These are phyloP conservation scores for Crenuchus spilurus DNA, from an alignment of 2,797 vertebrate species.

Conservation along the genomic window DNA sequence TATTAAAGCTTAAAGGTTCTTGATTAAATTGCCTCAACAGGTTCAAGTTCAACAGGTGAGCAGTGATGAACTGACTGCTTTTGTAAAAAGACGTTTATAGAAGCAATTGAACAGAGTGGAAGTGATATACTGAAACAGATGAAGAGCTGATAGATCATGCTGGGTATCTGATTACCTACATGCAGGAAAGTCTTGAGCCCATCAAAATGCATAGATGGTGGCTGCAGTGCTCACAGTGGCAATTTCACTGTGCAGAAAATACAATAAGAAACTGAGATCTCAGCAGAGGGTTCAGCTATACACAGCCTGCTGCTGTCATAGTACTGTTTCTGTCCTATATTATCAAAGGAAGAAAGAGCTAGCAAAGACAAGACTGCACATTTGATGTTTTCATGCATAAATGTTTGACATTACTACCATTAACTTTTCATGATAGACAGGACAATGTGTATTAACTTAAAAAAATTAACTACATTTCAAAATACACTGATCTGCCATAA, in stretches of 20 bases:
- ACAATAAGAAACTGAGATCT: not conserved
- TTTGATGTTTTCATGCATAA: no score
- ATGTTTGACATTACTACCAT: no score
- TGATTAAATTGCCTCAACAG: no score
- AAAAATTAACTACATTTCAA: no score
- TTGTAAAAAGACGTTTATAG: not conserved
- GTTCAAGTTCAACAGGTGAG: not conserved
- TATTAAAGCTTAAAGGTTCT: no score
- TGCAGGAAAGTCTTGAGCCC: not conserved
- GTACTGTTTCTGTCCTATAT: no score
- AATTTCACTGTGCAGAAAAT: not conserved
- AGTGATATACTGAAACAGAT: slow-evolving; percentile 1
- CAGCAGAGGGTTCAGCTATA: not conserved
- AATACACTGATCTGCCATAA: no score
- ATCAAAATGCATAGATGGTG: not conserved
- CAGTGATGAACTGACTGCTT: not conserved
- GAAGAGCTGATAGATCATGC: not conserved
- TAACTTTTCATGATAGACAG: no score
- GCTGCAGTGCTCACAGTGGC: not conserved
- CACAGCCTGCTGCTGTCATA: not conserved
- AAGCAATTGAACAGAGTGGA: not conserved
- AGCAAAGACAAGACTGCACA: no score
- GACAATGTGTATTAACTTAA: no score
- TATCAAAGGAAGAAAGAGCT: not conserved
- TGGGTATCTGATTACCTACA: slow-evolving; percentile 13